Conservation (phyloP, 2,888 invertebrate species). For the Tipula vernalis region DNA sequence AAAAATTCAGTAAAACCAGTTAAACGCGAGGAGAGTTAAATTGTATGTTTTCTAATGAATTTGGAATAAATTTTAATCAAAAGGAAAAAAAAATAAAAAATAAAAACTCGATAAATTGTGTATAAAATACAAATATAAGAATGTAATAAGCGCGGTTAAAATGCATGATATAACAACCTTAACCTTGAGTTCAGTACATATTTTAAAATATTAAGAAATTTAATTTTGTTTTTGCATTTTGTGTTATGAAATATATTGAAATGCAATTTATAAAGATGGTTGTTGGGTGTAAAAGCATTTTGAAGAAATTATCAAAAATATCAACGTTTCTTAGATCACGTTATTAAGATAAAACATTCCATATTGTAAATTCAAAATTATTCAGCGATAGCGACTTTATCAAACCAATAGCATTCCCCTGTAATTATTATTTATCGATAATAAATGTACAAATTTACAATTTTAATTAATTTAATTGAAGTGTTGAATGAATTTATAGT, state of each 20-base stretch:
- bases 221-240: too few species aligned
- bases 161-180: not conserved
- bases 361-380: too few species aligned
- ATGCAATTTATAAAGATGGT: too few species aligned
- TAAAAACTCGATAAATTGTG: not conserved
- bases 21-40: not conserved
- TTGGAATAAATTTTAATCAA: not conserved
- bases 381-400: too few species aligned
- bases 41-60: slow-evolving; percentile 4
- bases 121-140: not conserved
- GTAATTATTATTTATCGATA: not conserved
- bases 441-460: not conserved
- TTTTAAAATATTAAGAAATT: not conserved
- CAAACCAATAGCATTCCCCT: not conserved
- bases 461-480: not conserved
- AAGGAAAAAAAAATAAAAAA: not conserved
- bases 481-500: not conserved
- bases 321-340: too few species aligned
- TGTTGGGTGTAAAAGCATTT: too few species aligned
- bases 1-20: not conserved
- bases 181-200: not conserved
- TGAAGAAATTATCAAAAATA: too few species aligned
- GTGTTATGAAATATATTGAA: too few species aligned
- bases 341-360: too few species aligned
- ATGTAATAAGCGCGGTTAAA: not conserved